Percentiles rank a stretch among this genome's conserved stretches.
Evolutionary conservation across 2,113 vertebrate genomes (phyloP).

Genomic region (Microcebus tavaratra): DNA sequence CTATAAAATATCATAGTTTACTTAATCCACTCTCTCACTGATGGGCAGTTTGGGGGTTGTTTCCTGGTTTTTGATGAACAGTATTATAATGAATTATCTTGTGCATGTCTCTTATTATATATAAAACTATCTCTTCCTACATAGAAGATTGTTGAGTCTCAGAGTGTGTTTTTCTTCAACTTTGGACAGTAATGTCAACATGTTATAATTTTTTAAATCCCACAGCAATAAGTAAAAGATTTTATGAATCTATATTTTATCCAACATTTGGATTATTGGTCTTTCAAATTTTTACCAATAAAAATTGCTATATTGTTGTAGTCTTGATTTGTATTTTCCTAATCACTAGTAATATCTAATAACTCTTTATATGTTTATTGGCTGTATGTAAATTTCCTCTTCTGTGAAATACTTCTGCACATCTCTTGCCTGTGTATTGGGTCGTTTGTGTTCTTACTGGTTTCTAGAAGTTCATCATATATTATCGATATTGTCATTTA

Average conservation of each 20-base stretch:
- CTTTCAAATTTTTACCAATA: neutral
- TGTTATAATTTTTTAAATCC: neutral
- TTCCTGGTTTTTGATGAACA: neutral
- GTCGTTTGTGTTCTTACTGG: neutral
- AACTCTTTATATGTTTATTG: neutral
- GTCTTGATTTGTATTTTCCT: neutral
- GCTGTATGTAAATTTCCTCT: neutral
- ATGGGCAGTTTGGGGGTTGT: neutral
- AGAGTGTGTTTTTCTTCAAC: neutral
- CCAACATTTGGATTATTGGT: neutral
- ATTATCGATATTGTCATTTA: neutral
- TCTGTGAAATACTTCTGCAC: neutral
- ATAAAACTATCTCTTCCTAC: neutral
- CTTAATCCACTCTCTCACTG: slow-evolving; percentile 81
- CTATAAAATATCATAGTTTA: neutral
- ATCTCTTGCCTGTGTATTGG: neutral
- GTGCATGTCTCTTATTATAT: neutral
- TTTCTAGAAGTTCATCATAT: slow-evolving; percentile 14
- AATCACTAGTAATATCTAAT: neutral
- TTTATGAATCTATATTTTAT: neutral
- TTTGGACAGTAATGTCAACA: neutral
- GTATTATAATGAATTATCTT: neutral
- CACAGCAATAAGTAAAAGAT: neutral
- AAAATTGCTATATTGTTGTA: neutral
- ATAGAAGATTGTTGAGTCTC: neutral